These are phyloP conservation scores for Neuroscelio doddi DNA, from an alignment of 2,888 invertebrate species.

Conservation along the genomic window DNA sequence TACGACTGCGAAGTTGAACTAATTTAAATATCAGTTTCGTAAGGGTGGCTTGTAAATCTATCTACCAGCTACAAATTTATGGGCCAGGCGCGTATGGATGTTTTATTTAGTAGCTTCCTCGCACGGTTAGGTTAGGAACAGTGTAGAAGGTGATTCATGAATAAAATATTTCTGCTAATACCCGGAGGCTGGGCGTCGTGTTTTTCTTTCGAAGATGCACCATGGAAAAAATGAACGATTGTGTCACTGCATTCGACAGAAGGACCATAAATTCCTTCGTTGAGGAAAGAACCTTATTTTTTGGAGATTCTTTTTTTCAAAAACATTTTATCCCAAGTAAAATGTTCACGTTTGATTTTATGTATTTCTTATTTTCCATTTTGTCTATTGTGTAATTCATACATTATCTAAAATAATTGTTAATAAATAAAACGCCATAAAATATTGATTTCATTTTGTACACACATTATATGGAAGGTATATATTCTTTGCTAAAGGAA, in stretches of 20 bases:
- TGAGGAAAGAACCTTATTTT: conserved; percentile 18
- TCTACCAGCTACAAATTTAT: conserved; percentile 69
- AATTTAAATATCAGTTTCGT: conserved; percentile 72
- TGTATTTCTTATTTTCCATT: too few relatives aligned
- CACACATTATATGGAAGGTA: too few relatives aligned
- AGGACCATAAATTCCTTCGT: conserved; percentile 59
- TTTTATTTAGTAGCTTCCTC: conserved; percentile 70
- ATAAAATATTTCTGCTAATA: conserved; percentile 71
- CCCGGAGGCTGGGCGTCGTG: conserved; percentile 67
- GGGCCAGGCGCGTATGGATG: conserved; percentile 66
- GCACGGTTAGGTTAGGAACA: conserved; percentile 57
- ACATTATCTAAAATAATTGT: too few relatives aligned
- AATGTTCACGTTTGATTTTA: neutral
- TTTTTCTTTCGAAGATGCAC: conserved; percentile 65
- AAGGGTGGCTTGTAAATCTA: conserved; percentile 71
- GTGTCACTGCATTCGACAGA: conserved; percentile 61
- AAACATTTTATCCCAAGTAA: conserved; percentile 3
- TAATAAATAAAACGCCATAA: too few relatives aligned
- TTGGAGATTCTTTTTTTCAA: conserved; percentile 25
- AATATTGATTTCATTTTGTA: too few relatives aligned
- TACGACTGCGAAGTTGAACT: conserved; percentile 66
- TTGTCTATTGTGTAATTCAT: too few relatives aligned
- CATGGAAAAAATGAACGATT: conserved; percentile 58
- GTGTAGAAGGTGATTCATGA: conserved; percentile 69
- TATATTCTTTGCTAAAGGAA: too few relatives aligned